Base-by-base conservation (phyloP, 2,888 invertebrate species). In the Platycheirus albimanus region DNA sequence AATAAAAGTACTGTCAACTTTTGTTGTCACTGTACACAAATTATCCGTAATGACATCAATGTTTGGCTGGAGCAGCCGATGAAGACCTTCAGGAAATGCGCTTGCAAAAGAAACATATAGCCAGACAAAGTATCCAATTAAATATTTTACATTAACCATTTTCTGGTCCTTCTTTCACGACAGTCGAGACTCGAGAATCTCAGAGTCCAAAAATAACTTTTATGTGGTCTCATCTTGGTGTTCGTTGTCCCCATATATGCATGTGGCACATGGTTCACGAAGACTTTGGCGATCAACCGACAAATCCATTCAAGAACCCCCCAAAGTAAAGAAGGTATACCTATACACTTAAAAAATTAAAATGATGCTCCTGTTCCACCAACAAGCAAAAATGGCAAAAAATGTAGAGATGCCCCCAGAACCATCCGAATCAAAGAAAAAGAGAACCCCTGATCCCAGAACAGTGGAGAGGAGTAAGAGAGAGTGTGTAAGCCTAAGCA, bases 81-180 rank as follows among this genome's bases (percentile, higher is more conserved):
- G 64, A 75, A 80, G 75, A 81, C 33, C 64, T 64, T 64, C 67
- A 64, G 38, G 63, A 77, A 67, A 71, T 71, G 61, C 71, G 72
- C 77, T 64, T 54, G 38, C 56, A 58, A 33, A 58, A 52, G 47
- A 66, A 80, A 52, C 38, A 72, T 70, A 49, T 52, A 54, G 30
- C 58, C 83, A 83, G 83, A 83, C 83, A 78, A 83, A 83, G 78
- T 83, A 78, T 69, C 78, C 83, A 83, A 83, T 83, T 83, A 83
- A 83, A 83, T 74, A 72, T 78, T 69, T 72, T 58, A 74, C 54
- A 72, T 72, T 45, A 76, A 36, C 54, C 69, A 24, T 33, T 4
- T 33, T 24, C 24, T 7, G 30, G 6, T 33, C 8, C 30, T 33
- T 4, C 30, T 33, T 24, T 24, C 24, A 24, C n/a, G n/a, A n/a